Evolutionary conservation across 2,797 vertebrate genomes (phyloP), one percentile per base, ranked within the genome.

Genomic region (Echeneis naucrates): DNA sequence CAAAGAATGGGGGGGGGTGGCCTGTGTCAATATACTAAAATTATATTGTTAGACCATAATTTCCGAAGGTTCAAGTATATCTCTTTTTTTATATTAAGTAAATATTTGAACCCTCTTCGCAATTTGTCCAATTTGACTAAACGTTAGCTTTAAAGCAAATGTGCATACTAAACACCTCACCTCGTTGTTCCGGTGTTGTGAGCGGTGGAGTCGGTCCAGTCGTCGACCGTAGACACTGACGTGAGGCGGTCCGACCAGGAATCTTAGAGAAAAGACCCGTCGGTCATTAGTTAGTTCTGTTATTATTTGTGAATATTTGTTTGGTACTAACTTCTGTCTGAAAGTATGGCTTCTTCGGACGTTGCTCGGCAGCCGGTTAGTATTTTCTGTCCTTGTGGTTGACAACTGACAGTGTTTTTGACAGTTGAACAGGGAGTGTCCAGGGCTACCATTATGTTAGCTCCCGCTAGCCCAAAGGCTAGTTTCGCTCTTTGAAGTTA

Each of bases 341-440:
- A 72, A 78, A 83, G 10, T 8, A 95, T 95, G 94, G 86, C 93
- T 80, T 93, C 92, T n/a, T 89, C 91, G 14, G 93, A 95, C 69
- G 91, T 95, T 70, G 92, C 92, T 68, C 93, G 90, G 26, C 92
- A 93, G 72, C 90, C 86, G 92, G 94, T 94, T 56, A 45, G 91
- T 86, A 74, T 74, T 73, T 61, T 45, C 2, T 5, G 12, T 52
- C 3, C 50, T 40, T 72, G 5, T 61, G 27, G 16, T 42, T 44
- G 33, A 76, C 14, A 69, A n/a, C 16, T 58, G 17, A 52, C 30
- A 37, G 48, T 62, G 62, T 86, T 80, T 47, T 72, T 87, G 72
- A 61, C 21, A 78, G 75, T 77, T 63, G 63, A 54, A 50, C 16
- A 83, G 91, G 91, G 92, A 92, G 92, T 93, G 92, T 92, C 91